Evolutionary conservation across 2,888 invertebrate genomes (phyloP).

Genomic region (Coelinius sp.): DNA sequence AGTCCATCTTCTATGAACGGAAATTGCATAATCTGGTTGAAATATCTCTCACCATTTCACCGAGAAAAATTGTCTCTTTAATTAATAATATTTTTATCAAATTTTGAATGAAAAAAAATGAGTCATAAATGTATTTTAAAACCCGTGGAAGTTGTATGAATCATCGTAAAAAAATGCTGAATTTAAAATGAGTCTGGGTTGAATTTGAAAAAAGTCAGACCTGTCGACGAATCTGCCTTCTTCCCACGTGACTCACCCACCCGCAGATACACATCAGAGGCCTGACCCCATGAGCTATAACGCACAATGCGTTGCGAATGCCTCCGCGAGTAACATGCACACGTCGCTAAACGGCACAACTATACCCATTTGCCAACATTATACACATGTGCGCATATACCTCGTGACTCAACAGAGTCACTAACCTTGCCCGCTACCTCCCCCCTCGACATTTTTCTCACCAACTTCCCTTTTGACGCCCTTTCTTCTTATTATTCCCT

Average conservation of each 20-base stretch:
- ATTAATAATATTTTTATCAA: too few relatives aligned
- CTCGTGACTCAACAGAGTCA: constrained; percentile 60
- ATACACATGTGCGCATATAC: constrained; percentile 30
- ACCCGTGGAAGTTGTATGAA: not conserved
- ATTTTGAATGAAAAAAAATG: not conserved
- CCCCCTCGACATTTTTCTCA: constrained; percentile 25
- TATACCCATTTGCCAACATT: constrained; percentile 1
- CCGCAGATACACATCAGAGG: constrained; percentile 61
- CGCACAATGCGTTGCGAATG: constrained; percentile 58
- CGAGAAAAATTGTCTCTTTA: too few relatives aligned
- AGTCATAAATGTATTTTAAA: not conserved
- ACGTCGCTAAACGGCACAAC: constrained; percentile 36
- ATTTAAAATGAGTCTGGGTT: not conserved
- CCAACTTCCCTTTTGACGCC: constrained; percentile 12
- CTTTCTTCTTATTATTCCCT: constrained; percentile 33
- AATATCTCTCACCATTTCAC: too few relatives aligned
- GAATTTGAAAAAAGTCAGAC: constrained; percentile 24
- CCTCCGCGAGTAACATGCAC: constrained; percentile 24
- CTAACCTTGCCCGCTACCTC: constrained; percentile 51
- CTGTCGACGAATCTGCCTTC: constrained; percentile 50
- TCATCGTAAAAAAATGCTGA: not conserved
- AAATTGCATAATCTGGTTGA: too few relatives aligned
- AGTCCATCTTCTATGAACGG: not conserved
- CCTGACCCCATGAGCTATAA: constrained; percentile 48
- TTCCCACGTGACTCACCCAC: constrained; percentile 63